Conservation (phyloP, 2,113 vertebrate genomes). For the Tetrao urogallus region DNA sequence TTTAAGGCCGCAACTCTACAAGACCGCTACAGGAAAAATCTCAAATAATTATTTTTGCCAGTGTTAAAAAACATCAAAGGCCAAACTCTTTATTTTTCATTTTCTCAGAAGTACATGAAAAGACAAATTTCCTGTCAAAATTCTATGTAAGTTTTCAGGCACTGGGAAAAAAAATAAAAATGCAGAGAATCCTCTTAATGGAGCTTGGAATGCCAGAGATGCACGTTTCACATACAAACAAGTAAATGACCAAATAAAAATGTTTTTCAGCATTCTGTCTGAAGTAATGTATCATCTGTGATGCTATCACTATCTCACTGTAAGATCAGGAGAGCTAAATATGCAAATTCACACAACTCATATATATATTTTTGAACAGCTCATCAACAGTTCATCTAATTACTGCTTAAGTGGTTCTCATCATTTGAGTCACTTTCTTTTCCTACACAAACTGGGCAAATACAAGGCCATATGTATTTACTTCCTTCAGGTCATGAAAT, state of each 20-base stretch:
- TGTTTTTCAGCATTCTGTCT: too few species aligned
- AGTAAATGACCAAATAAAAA: neutral
- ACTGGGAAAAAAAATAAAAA: neutral
- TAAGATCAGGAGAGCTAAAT: neutral
- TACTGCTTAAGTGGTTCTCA: neutral
- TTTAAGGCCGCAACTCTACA: neutral
- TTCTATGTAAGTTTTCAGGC: neutral
- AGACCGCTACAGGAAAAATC: neutral
- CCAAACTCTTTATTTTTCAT: neutral
- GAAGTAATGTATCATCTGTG: neutral
- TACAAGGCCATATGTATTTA: neutral
- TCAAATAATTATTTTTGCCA: neutral
- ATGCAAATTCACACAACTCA: neutral
- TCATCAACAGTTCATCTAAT: rapidly evolving
- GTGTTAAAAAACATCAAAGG: neutral
- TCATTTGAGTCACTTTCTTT: neutral
- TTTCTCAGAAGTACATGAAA: neutral
- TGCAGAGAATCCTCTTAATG: neutral
- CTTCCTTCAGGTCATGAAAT: neutral
- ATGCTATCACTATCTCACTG: neutral
- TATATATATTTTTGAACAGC: neutral
- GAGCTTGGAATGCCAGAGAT: neutral
- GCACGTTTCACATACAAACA: neutral
- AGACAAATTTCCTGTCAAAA: neutral
- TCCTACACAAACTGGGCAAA: neutral